Conservation (phyloP, 2,113 vertebrate genomes). For the Vidua macroura region DNA sequence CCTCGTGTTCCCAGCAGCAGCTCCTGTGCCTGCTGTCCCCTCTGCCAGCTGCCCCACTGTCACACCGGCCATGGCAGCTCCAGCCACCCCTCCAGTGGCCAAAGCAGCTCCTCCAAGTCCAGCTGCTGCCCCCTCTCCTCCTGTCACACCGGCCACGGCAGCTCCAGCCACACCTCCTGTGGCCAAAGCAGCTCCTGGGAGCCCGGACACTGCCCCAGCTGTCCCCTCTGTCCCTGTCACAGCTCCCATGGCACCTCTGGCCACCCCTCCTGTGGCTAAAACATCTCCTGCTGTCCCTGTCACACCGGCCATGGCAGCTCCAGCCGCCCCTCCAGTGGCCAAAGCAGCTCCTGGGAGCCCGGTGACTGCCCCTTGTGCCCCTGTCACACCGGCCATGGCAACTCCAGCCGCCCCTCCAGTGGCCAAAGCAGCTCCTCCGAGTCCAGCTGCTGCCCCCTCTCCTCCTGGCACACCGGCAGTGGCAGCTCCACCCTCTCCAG, state of each 20-base stretch:
- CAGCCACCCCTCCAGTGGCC: background rate
- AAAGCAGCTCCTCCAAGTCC: background rate
- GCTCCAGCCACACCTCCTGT: rapidly evolving
- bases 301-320: rapidly evolving
- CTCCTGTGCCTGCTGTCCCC: background rate
- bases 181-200: rapidly evolving
- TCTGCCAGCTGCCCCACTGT: background rate
- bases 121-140: too few species aligned
- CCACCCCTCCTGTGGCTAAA: background rate
- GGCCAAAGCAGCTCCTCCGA: too few species aligned
- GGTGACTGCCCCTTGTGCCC: background rate
- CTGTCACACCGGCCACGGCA: rapidly evolving
- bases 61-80: background rate
- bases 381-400: background rate
- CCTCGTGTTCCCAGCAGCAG: background rate
- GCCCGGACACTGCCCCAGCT: background rate
- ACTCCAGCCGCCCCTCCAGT: background rate
- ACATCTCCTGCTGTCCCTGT: background rate
- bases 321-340: rapidly evolving
- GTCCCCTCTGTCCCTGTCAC: background rate
- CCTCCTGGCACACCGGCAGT: background rate
- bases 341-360: background rate
- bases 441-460: background rate
- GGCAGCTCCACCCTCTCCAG: background rate
- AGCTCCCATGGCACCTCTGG: rapidly evolving